Base-by-base conservation (phyloP, 1,140 invertebrate genomes). In the Eumaeus atala region DNA sequence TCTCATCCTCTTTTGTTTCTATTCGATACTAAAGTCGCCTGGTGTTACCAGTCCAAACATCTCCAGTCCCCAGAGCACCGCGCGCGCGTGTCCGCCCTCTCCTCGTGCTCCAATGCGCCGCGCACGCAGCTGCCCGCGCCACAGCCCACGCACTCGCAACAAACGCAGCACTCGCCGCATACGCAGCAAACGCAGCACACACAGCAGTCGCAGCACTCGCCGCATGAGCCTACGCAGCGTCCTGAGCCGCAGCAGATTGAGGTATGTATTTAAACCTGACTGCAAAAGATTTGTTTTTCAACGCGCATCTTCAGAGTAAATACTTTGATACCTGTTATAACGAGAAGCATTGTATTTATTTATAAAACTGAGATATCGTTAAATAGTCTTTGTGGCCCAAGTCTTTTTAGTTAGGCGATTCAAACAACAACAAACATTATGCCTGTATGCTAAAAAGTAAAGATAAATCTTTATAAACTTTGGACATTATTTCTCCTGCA, bases 31-130 rank as follows among this genome's bases (percentile, higher is more conserved):
- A 11, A 17, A 9, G 12, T 10, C 7, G 36, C 10, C 18, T 34
- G 12, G 12, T 12, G 49, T 34, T 60, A 38, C 8, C 40, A 44
- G 40, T 44, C 40, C n/a, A 44, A 44, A 44, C 40, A 44, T 14
- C 14, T 54, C 33, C 64, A 87, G 79, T 84, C 81, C 0, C 82
- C 82, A 8, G 81, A 84, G 54, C 83, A 87, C 59, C 68, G 81
- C 59, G 36, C 65, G 79, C 28, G 69, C 63, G 60, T 61, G 9
- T 69, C 70, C 9, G 74, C 66, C 0, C 64, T 81, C 38, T 80
- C 77, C 7, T 72, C 67, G 14, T 71, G 72, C 47, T 75, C 73
- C 0, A 64, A 78, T 66, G 76, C 67, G 28, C 56, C 76, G 48
- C 70, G 75, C 44, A 80, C 80, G 7, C 75, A 76, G 53, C 63